Percentiles rank a stretch among this genome's conserved stretches.
Conservation (phyloP, 2,113 vertebrate genomes). For the Erythrolamprus reginae region DNA sequence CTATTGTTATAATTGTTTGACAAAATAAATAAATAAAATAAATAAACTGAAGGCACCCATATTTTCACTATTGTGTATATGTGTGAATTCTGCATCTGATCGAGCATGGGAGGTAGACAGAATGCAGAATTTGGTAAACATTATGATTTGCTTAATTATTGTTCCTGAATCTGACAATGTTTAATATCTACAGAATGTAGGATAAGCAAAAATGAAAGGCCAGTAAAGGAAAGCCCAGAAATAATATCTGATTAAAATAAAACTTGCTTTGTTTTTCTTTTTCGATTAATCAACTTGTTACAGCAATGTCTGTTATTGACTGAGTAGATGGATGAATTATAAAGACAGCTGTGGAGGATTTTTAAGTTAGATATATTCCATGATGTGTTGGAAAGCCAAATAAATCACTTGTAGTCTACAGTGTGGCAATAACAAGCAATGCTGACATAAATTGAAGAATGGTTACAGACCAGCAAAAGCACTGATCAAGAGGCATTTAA, state of each 20-base stretch:
- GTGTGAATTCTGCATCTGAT: not conserved
- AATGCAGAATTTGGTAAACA: not conserved
- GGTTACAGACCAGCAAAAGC: not conserved
- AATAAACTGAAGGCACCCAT: not conserved
- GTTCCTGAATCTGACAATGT: slow-evolving; percentile 14
- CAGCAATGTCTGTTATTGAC: slow-evolving; percentile 29
- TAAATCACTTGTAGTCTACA: slow-evolving; percentile 44
- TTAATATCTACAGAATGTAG: slow-evolving; percentile 14
- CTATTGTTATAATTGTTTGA: too few relatives aligned
- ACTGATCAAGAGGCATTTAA: not conserved
- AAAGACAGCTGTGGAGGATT: not conserved
- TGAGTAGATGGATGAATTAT: slow-evolving; percentile 33
- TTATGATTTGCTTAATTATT: not conserved
- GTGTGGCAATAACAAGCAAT: slow-evolving; percentile 25
- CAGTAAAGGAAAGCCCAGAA: slow-evolving; percentile 12
- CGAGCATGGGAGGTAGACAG: not conserved
- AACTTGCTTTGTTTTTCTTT: slow-evolving; percentile 8
- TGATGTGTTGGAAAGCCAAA: slow-evolving; percentile 28
- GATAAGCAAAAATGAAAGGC: slow-evolving; percentile 17
- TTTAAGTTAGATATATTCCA: slow-evolving; percentile 27
- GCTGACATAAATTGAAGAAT: slow-evolving; percentile 8
- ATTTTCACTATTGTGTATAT: not conserved
- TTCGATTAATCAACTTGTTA: slow-evolving; percentile 51
- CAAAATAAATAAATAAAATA: too few relatives aligned
- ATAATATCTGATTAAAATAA: slow-evolving; percentile 18